Evolutionary conservation across 2,888 invertebrate genomes (phyloP).

Genomic region (Nebria salina): DNA sequence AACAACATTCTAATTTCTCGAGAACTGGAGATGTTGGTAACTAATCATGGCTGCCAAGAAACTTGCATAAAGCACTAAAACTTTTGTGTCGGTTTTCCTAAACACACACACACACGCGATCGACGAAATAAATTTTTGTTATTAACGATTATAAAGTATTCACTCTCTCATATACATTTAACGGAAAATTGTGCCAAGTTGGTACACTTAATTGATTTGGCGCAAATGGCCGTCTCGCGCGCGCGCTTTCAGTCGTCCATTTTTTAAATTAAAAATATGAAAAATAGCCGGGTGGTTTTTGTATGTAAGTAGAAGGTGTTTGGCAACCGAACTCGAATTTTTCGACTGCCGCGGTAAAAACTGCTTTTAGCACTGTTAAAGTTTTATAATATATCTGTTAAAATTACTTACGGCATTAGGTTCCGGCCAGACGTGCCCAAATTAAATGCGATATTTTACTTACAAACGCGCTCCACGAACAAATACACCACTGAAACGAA

Average conservation of each 20-base stretch:
- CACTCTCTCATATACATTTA: conserved; percentile 32
- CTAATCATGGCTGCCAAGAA: conserved; percentile 40
- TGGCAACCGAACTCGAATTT: conserved; percentile 19
- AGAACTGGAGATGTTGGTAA: background rate
- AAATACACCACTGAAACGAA: background rate
- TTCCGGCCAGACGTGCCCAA: conserved; percentile 20
- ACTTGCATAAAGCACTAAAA: conserved; percentile 35
- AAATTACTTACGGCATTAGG: conserved; percentile 41
- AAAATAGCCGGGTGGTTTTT: conserved; percentile 46
- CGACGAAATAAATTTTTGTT: conserved; percentile 62
- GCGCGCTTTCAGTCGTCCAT: conserved; percentile 15
- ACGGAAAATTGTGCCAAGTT: conserved; percentile 28
- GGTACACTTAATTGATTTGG: conserved; percentile 40
- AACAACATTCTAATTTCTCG: background rate
- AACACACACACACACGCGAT: conserved; percentile 50
- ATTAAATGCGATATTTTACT: conserved; percentile 43
- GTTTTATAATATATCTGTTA: conserved; percentile 47
- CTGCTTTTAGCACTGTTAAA: conserved; percentile 19
- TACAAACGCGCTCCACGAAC: background rate
- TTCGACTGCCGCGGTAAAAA: conserved; percentile 21
- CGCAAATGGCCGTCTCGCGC: conserved; percentile 12
- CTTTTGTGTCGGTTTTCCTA: background rate
- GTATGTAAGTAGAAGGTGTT: conserved; percentile 31
- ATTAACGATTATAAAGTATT: conserved; percentile 63
- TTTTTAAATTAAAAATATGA: conserved; percentile 48